Evolutionary conservation across 2,888 invertebrate species (phyloP).

Genomic region (Pterostichus niger): DNA sequence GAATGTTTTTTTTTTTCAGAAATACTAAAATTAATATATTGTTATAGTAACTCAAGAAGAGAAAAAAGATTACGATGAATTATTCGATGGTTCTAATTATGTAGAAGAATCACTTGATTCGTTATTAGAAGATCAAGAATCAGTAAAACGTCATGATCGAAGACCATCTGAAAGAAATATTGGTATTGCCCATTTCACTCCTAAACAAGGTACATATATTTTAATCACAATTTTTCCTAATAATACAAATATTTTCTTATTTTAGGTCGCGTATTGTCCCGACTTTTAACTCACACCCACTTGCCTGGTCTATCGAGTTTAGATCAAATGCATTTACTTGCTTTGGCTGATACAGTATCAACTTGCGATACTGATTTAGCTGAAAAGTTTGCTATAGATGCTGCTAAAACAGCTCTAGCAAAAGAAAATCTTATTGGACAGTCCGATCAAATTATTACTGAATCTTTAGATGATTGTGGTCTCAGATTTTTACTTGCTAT

Average conservation of each 20-base stretch:
- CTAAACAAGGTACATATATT: slow-evolving; percentile 82
- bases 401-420: slow-evolving; percentile 83
- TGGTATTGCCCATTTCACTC: slow-evolving; percentile 90
- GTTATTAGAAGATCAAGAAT: slow-evolving; percentile 85
- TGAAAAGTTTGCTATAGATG: slow-evolving; percentile 87
- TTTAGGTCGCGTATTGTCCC: slow-evolving; percentile 88
- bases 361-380: slow-evolving; percentile 94
- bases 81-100: slow-evolving; percentile 90
- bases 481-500: slow-evolving; percentile 96
- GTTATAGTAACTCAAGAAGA: slow-evolving; percentile 76
- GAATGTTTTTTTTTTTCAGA: not conserved
- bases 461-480: slow-evolving; percentile 98
- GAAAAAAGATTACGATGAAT: slow-evolving; percentile 89
- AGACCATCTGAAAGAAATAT: slow-evolving; percentile 76
- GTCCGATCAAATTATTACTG: slow-evolving; percentile 81
- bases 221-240: not conserved
- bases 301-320: slow-evolving; percentile 96
- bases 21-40: slow-evolving; percentile 30
- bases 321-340: slow-evolving; percentile 99
- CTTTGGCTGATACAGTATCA: slow-evolving; percentile 98
- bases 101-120: slow-evolving; percentile 91
- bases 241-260: slow-evolving; percentile 57
- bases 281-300: slow-evolving; percentile 96
- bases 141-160: slow-evolving; percentile 74
- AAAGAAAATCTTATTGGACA: slow-evolving; percentile 83